Evolutionary conservation across 2,797 vertebrate species (phyloP).

Genomic region (Ptychobarbus kaznakovi): DNA sequence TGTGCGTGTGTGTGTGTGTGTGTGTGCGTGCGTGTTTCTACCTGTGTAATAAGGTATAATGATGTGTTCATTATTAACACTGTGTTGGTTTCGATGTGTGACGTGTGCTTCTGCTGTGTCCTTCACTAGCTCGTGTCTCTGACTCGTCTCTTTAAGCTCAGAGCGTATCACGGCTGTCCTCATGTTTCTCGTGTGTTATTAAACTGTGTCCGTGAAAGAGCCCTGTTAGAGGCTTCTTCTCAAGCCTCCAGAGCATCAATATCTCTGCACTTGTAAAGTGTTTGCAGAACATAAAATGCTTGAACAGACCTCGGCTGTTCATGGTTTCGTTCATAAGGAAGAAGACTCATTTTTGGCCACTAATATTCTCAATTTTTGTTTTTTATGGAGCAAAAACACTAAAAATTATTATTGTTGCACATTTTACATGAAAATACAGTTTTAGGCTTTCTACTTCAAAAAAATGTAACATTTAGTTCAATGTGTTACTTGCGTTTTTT

Average conservation of each 20-base stretch:
- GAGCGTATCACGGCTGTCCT: neutral
- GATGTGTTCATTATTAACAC: too few relatives aligned
- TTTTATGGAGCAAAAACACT: neutral
- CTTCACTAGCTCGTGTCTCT: neutral
- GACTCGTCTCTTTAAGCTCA: neutral
- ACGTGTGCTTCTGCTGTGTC: neutral
- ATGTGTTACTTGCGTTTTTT: neutral
- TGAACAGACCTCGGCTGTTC: neutral
- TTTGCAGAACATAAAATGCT: neutral
- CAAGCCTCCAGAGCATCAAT: constrained; percentile 25
- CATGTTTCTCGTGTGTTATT: constrained; percentile 4
- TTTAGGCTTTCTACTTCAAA: too few relatives aligned
- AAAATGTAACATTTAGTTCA: too few relatives aligned
- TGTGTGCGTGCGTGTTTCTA: too few relatives aligned
- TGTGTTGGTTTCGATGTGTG: neutral
- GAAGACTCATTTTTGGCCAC: neutral
- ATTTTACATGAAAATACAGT: neutral
- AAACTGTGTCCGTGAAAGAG: constrained; percentile 4
- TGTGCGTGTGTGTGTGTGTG: too few relatives aligned
- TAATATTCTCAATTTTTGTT: neutral
- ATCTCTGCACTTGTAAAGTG: constrained; percentile 34
- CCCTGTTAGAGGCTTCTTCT: constrained; percentile 19
- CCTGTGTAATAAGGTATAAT: too few relatives aligned
- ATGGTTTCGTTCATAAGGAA: neutral
- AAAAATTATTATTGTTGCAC: neutral